Conservation (phyloP, 2,888 invertebrate species). For the Priocnemis perturbator region DNA sequence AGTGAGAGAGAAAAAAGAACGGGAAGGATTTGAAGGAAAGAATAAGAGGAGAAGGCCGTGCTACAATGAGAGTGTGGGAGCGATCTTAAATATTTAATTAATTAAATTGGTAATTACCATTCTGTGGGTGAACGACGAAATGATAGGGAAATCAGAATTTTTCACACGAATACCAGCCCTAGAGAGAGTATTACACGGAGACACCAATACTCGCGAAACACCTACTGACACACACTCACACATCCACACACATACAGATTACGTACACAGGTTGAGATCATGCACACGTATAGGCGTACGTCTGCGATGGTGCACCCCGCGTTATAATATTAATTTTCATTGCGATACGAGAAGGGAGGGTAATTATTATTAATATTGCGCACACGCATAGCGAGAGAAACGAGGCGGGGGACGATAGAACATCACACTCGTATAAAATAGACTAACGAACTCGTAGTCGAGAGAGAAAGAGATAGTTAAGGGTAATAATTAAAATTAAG, state of each 20-base stretch:
- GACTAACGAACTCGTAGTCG: too few species aligned
- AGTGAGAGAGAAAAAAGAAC: constrained; percentile 35
- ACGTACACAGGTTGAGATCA: not conserved
- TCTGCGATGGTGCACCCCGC: not conserved
- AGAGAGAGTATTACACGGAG: constrained; percentile 12
- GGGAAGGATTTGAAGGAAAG: constrained; percentile 13
- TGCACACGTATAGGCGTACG: not conserved
- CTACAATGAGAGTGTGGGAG: constrained; percentile 20
- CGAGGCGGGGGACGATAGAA: not conserved
- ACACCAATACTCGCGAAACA: not conserved
- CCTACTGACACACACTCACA: constrained; percentile 1
- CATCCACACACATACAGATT: not conserved
- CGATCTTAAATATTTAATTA: constrained; percentile 32
- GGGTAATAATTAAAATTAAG: too few species aligned
- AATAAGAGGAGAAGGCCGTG: constrained; percentile 26
- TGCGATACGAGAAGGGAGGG: not conserved
- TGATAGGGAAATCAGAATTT: constrained; percentile 24
- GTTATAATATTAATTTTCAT: constrained; percentile 8
- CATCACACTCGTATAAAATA: not conserved
- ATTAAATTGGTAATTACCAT: constrained; percentile 42
- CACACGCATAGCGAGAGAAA: not conserved
- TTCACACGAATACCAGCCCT: constrained; percentile 24
- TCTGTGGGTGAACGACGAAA: constrained; percentile 36
- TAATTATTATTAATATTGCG: not conserved
- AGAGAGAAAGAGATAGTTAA: too few species aligned